Base-by-base conservation (phyloP, 1,140 invertebrate species). In the Mycetomoellerius zeteki region DNA sequence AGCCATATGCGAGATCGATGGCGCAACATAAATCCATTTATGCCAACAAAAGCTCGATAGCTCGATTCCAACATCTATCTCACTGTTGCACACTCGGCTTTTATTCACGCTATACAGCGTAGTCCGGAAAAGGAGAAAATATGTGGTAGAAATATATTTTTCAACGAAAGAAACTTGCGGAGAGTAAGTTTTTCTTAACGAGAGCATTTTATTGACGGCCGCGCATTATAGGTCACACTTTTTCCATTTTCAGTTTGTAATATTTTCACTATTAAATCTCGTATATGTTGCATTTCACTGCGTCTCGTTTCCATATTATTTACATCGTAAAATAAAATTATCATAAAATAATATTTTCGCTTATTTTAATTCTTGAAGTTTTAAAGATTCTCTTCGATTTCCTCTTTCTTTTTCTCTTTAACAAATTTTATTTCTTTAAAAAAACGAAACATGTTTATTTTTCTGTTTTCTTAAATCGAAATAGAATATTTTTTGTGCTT, bases 21-120 rank as follows among this genome's bases (percentile, higher is more conserved):
- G 69, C 37, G 71, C 80, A 84, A 84, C 80, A 84, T 84, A 84
- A 84, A 84, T 84, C 80, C 80, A 84, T 84, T 84, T 84, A 84
- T 84, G 69, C 80, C 80, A 75, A 84, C 80, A 84, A 84, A 84
- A 84, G 69, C 80, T 71, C 78, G 78, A 64, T 64, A 81, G 80
- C 80, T 84, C 69, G 71, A 37, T 84, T 75, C 69, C 54, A 75
- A 84, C 69, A 84, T 84, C 69, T 84, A 84, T 84, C 80, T 84
- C 80, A 60, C 69, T 60, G 80, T 75, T 71, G 80, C 69, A 58
- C 69, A 56, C 54, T 50, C 80, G 54, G 37, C 37, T 50, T 84
- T 73, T 73, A 84, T 60, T 67, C 80, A 12, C 69, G 69, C n/a
- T 54, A 21, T 33, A 82, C 50, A 16, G 21, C n/a, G 52, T 58